Percentiles rank a stretch among this genome's conserved stretches.
Evolutionary conservation across 1,140 invertebrate genomes (phyloP).

Genomic region (Drosophila nikananu): DNA sequence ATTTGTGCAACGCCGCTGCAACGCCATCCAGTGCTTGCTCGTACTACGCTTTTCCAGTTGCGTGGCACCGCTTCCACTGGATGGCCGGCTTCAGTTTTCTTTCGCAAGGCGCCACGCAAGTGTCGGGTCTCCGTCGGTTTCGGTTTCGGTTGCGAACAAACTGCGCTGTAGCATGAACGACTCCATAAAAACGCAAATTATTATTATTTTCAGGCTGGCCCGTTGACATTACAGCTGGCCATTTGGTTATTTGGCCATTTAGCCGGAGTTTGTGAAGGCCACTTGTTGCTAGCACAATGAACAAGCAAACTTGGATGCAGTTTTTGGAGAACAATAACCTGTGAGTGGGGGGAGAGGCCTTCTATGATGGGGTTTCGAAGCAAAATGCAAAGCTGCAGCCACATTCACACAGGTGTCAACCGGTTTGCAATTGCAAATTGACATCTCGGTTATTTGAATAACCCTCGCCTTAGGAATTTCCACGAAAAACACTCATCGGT

Average conservation of each 20-base stretch:
- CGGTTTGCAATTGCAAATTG: constrained; percentile 15
- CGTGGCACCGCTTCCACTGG: constrained; percentile 68
- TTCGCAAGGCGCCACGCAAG: constrained; percentile 40
- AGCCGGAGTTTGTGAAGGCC: constrained; percentile 8
- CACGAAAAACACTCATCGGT: not conserved
- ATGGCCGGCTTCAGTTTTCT: constrained; percentile 50
- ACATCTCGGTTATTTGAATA: constrained; percentile 31
- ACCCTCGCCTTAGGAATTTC: not conserved
- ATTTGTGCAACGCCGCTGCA: constrained; percentile 56
- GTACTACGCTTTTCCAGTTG: constrained; percentile 72
- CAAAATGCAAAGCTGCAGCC: constrained; percentile 26
- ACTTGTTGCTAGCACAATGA: constrained; percentile 50
- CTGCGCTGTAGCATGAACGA: constrained; percentile 14
- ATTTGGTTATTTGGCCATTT: constrained; percentile 7
- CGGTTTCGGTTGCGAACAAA: not conserved
- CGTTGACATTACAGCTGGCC: constrained; percentile 14
- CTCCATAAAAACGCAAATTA: constrained; percentile 7
- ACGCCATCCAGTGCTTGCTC: constrained; percentile 29
- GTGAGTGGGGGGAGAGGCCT: constrained; percentile 43
- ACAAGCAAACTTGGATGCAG: constrained; percentile 42
- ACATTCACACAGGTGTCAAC: constrained; percentile 24
- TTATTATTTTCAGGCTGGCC: constrained; percentile 6
- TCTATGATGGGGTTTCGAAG: not conserved
- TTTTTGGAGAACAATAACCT: constrained; percentile 76
- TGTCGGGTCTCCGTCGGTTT: not conserved